phyloP scores from a whole-genome alignment of 2,888 invertebrate genomes.

The Iselma pallidipennis region DNA sequence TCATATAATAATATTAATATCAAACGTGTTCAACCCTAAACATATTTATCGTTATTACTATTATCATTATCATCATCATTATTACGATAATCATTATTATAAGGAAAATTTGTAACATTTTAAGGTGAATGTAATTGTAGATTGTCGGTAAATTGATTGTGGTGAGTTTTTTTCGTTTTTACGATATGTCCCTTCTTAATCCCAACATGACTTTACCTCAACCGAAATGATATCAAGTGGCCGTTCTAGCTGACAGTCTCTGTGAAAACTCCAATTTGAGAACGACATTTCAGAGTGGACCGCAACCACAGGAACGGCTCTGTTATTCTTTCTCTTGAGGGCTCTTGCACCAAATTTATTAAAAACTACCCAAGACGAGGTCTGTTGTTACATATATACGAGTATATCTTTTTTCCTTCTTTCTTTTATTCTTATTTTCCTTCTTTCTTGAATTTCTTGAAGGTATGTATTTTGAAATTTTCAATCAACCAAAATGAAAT shows the following conservation, averaged over 20 bases:
- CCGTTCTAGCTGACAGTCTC: conserved; percentile 41
- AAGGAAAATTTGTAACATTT: not conserved
- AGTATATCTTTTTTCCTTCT: not conserved
- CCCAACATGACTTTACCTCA: conserved; percentile 17
- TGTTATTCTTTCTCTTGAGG: not conserved
- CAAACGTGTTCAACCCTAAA: not conserved
- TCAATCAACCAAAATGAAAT: not conserved
- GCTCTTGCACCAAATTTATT: not conserved
- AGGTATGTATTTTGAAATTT: not conserved
- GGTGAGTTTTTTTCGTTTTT: not conserved
- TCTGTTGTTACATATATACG: not conserved
- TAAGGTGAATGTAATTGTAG: not conserved
- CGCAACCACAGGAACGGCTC: not conserved
- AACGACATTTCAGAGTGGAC: conserved; percentile 16
- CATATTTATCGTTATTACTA: not conserved
- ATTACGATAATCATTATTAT: not conserved
- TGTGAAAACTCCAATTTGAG: conserved; percentile 35
- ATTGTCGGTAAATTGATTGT: not conserved
- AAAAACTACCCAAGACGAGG: not conserved
- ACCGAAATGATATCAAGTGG: conserved; percentile 37
- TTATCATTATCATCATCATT: not conserved
- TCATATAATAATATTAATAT: not conserved
- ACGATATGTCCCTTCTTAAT: conserved; percentile 17
- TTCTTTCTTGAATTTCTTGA: not conserved
- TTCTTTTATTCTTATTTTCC: not conserved